Evolutionary conservation across 1,140 invertebrate species (phyloP), one percentile per base, ranked within the genome.

Genomic region (Babylonia areolata): DNA sequence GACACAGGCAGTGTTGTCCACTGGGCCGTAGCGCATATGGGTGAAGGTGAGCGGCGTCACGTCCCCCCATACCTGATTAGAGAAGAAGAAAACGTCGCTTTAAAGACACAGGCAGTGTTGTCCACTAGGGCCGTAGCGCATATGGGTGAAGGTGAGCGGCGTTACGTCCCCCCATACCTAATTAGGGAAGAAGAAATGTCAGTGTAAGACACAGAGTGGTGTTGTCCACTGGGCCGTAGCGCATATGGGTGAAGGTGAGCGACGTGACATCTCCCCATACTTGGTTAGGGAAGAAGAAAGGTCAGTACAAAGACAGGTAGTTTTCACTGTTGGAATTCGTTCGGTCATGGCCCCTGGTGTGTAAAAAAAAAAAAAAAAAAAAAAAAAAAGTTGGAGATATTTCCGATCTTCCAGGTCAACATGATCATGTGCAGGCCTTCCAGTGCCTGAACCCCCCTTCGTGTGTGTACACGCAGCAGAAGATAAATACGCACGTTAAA

Each of bases 91-190:
- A 78, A 75, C 23, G 51, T 28, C 58, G 39, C 11, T 9, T 28
- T 69, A 23, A 42, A 17, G 35, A 17, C 54, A 35, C 3, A 15
- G 5, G 28, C 2, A 35, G 3, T 69, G 17, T 28, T 40, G 80
- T 94, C 92, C 0, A 90, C 89, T n/a, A 33, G 37, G 58, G 77
- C 86, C 88, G 58, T 84, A 81, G 31, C 82, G 77, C 23, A 81
- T 79, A 39, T 86, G 78, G 11, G 69, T 89, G 79, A 93, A 94
- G 2, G 83, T 89, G n/a, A 94, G 81, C 2, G 92, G 92, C 39
- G 92, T 92, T 0, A 93, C 91, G 33, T 91, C 87, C 40, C 88
- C 88, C 93, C 93, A 94, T 31, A 92, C 85, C 93, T 94, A 86
- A 31, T 87, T 75, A 77, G 46, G 79, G 64, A 35, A 58, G 1